Percentiles rank a stretch among this genome's conserved stretches.
These are phyloP conservation scores for Nautilus pompilius DNA, from an alignment of 1,140 invertebrate genomes.

Conservation along the genomic window DNA sequence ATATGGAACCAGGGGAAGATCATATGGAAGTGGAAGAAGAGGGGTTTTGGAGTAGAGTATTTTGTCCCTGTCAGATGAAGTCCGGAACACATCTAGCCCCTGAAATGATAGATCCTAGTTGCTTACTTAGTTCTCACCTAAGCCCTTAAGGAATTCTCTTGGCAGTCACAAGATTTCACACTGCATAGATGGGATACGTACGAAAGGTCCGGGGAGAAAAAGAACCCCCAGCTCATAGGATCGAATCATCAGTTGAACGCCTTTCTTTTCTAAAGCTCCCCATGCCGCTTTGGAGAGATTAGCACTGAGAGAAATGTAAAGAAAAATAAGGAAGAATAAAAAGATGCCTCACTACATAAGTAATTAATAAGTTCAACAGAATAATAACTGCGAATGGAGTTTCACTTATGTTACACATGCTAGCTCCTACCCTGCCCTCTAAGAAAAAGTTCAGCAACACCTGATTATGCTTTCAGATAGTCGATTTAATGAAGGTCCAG, in stretches of 20 bases:
- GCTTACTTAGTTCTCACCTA: not conserved
- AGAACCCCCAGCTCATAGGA: conserved; percentile 91
- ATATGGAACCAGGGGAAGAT: conserved; percentile 71
- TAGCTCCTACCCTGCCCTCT: too few relatives aligned
- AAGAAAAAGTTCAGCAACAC: too few relatives aligned
- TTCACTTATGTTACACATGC: too few relatives aligned
- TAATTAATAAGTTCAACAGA: not conserved
- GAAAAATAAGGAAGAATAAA: too few relatives aligned
- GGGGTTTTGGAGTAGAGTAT: not conserved
- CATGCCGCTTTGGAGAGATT: conserved; percentile 95
- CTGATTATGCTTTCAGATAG: too few relatives aligned
- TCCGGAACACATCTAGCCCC: not conserved
- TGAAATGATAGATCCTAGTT: not conserved
- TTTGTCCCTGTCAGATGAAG: not conserved
- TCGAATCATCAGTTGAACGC: conserved; percentile 68
- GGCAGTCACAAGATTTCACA: not conserved
- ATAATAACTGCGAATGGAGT: too few relatives aligned
- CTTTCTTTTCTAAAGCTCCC: conserved; percentile 73
- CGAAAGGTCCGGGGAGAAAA: conserved; percentile 80
- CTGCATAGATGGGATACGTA: conserved; percentile 47
- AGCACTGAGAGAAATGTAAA: conserved; percentile 62
- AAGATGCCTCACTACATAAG: not conserved
- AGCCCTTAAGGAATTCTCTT: not conserved
- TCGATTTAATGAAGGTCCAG: not conserved
- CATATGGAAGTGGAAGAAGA: conserved; percentile 73